Conservation (phyloP, 37 sponge, comb jelly and placozoan genomes). For the Agelas oroides region DNA sequence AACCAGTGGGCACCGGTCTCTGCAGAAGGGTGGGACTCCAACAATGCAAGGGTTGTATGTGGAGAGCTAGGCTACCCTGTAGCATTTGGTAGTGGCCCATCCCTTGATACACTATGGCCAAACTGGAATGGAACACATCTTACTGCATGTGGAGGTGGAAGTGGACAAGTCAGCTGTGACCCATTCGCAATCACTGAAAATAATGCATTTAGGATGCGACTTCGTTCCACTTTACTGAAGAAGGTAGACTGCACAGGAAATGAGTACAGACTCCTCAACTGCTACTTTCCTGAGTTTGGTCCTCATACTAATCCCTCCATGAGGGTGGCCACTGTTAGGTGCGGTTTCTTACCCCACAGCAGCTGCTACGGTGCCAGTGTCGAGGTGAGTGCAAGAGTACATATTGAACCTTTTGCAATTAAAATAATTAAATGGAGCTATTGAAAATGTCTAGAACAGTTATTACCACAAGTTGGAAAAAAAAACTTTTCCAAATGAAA, state of each 20-base stretch:
- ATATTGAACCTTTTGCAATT: no score
- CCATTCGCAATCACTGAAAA: not conserved
- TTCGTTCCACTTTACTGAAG: constrained; percentile 19
- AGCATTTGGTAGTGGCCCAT: constrained; percentile 21
- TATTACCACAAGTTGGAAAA: no score
- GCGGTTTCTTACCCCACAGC: constrained; percentile 58
- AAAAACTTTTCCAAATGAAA: no score
- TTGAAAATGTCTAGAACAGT: no score
- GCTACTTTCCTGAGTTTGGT: constrained; percentile 44
- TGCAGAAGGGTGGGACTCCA: constrained; percentile 37
- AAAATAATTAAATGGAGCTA: no score
- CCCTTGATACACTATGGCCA: constrained; percentile 27
- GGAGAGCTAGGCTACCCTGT: constrained; percentile 78
- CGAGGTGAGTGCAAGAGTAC: constrained; percentile 10
- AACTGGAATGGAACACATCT: constrained; percentile 28
- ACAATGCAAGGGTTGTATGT: constrained; percentile 59
- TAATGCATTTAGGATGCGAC: not conserved
- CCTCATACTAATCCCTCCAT: not conserved
- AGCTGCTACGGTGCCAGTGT: constrained; percentile 13
- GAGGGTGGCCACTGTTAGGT: constrained; percentile 69
- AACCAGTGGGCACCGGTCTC: constrained; percentile 60
- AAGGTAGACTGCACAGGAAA: constrained; percentile 48
- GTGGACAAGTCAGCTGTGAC: constrained; percentile 9
- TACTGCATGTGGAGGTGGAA: not conserved
- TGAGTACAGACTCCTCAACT: constrained; percentile 46